phyloP scores from a whole-genome alignment of 1,140 invertebrate species.

The Olivierus martensii region DNA sequence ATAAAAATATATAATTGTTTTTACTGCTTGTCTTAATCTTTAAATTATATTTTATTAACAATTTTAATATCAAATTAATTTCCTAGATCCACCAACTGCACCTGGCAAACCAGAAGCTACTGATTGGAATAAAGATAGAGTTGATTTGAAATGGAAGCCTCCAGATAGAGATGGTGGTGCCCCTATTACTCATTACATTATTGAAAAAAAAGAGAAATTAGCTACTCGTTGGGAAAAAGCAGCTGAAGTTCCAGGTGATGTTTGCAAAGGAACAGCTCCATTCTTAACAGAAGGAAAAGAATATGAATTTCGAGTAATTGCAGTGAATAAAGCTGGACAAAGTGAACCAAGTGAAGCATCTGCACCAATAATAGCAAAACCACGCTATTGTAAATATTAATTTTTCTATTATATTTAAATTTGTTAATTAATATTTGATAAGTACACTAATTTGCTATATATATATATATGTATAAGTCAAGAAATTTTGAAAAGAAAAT shows the following conservation, averaged over 20 bases:
- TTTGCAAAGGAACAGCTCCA: constrained; percentile 56
- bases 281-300: constrained; percentile 92
- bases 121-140: constrained; percentile 88
- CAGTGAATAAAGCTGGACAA: constrained; percentile 88
- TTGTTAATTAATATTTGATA: neutral
- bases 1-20: no score
- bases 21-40: no score
- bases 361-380: constrained; percentile 36
- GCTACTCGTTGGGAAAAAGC: constrained; percentile 69
- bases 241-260: constrained; percentile 54
- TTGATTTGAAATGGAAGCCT: constrained; percentile 57
- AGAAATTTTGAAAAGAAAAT: no score
- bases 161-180: constrained; percentile 80
- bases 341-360: constrained; percentile 19
- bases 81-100: neutral
- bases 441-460: no score
- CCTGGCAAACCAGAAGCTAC: constrained; percentile 51
- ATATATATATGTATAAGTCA: no score
- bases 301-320: constrained; percentile 94
- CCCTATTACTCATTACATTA: constrained; percentile 81
- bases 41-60: no score
- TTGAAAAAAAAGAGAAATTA: constrained; percentile 54
- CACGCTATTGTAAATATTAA: constrained; percentile 28
- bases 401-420: neutral
- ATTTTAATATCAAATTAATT: no score